phyloP scores from a whole-genome alignment of 2,888 invertebrate species.

The Ochropleura plecta region DNA sequence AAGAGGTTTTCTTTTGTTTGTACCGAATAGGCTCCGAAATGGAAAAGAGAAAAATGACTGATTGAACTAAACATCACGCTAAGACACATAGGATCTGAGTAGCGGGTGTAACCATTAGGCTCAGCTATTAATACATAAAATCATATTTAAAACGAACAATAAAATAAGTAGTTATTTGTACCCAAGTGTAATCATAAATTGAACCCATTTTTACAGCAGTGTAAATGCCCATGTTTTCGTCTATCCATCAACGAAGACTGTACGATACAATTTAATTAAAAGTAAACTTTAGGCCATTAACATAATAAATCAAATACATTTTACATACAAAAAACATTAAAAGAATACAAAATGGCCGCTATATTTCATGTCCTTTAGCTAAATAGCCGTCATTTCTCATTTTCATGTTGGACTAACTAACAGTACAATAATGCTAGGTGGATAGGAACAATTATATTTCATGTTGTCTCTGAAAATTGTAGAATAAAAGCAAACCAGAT shows the following conservation, averaged over 20 bases:
- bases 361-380: slow-evolving; percentile 30
- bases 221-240: slow-evolving; percentile 8
- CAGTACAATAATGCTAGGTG: slow-evolving; percentile 24
- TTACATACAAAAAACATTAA: slow-evolving; percentile 43
- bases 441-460: slow-evolving; percentile 7
- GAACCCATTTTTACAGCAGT: background rate
- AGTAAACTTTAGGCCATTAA: slow-evolving; percentile 49
- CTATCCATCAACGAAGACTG: slow-evolving; percentile 18
- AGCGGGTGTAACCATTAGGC: too few relatives aligned
- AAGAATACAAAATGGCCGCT: slow-evolving; percentile 26
- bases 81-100: too few relatives aligned
- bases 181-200: slow-evolving; percentile 11
- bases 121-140: too few relatives aligned
- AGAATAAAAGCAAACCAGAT: background rate
- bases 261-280: slow-evolving; percentile 43
- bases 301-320: slow-evolving; percentile 59
- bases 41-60: too few relatives aligned
- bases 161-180: background rate
- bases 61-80: too few relatives aligned
- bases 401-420: slow-evolving; percentile 15
- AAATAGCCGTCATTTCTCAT: slow-evolving; percentile 47
- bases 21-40: too few relatives aligned
- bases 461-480: slow-evolving; percentile 21
- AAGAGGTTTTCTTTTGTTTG: too few relatives aligned
- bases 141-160: background rate